Base-by-base conservation (phyloP, 2,113 vertebrate species). In the Nanorana parkeri region DNA sequence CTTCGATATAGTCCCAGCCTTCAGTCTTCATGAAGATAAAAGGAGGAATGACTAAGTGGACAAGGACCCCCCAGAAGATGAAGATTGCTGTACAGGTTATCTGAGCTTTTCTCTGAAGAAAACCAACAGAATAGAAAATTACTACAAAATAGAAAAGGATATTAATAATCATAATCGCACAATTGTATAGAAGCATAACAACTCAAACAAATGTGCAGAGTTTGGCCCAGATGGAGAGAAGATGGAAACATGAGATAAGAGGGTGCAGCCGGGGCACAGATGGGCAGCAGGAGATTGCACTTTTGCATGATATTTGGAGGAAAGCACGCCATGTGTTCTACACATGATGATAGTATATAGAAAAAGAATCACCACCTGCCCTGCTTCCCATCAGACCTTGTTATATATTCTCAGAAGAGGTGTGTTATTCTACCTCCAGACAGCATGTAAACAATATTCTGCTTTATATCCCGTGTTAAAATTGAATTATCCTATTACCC, bases 11-110 rank as follows among this genome's bases (percentile, higher is more conserved):
- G 72, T 93, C 79, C 98, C 98, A 99, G 66, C 96, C 94, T 90
- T 99, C 97, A 1, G 97, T 97, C 78, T 92, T 93, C 97, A 97
- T 99, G 85, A 99, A 99, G 20, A 98, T 94, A 69, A 99, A 95
- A 23, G 98, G 97, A 13, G 98, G 98, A 85, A 99, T 94, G 78
- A 99, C 93, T 82, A 99, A 92, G 86, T 99, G 98, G 21, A 99
- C 87, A 83, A 99, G 88, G 51, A 98, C 92, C 1, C 97, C 98
- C 98, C 97, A 98, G 68, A 98, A 84, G 51, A 99, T 94, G 87
- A 99, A 99, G 85, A 99, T 95, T 65, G 95, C 97, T 0, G 97
- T 99, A 89, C 98, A 99, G 0, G 96, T 96, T 85, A 99, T 97
- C 87, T 99, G 98, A 4, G 98, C 95, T 89, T 97, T 97, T 81